A percentile compares a stretch with the other conserved stretches of the same genome.
These are phyloP conservation scores for Chlorodrepanis virens DNA, from an alignment of 2,113 vertebrate genomes.

Conservation along the genomic window DNA sequence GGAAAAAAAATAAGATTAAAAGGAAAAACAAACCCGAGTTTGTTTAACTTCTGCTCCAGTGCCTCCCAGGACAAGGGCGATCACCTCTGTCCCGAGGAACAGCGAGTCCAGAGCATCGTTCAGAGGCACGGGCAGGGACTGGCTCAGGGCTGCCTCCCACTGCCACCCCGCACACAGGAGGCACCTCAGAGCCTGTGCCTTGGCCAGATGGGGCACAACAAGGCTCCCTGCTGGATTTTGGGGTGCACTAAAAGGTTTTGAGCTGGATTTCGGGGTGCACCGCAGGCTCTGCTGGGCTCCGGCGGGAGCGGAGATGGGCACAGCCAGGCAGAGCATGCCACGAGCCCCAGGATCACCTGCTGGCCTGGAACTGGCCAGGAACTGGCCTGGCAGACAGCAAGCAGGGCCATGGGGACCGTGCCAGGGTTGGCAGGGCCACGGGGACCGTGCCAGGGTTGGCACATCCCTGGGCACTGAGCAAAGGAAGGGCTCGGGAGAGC, in stretches of 20 bases:
- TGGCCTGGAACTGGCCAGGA: background rate
- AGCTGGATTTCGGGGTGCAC: background rate
- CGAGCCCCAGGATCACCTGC: accelerated
- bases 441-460: background rate
- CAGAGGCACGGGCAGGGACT: accelerated
- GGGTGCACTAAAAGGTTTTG: no score
- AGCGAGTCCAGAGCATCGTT: accelerated
- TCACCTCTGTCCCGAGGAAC: background rate
- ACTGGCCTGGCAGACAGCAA: background rate
- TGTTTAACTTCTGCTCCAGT: background rate
- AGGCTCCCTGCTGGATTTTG: background rate
- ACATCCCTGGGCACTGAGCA: background rate
- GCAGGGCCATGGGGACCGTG: background rate
- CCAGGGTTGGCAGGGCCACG: background rate
- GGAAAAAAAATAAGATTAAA: background rate
- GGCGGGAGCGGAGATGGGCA: background rate
- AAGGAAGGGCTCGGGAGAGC: background rate
- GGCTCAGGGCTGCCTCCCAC: background rate
- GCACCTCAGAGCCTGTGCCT: background rate
- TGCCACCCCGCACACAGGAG: accelerated
- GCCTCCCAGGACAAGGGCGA: background rate
- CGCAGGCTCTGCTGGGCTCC: background rate
- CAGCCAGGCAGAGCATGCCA: accelerated
- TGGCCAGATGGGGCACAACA: background rate
- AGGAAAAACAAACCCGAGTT: background rate